Conservation (phyloP, 2,888 invertebrate species). For the Melitaea athalia region DNA sequence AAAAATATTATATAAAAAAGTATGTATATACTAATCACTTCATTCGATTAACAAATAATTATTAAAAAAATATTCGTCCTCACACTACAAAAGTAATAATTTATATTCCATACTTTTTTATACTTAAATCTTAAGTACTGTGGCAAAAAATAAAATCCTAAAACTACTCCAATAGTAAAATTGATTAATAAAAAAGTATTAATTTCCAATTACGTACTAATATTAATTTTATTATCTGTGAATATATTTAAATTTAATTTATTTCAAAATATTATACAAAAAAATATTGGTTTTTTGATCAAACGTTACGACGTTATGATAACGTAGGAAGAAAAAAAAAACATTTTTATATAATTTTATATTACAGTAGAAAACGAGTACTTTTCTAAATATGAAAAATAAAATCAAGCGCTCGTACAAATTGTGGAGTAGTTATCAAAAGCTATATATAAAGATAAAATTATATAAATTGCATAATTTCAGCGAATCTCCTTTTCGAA, state of each 20-base stretch:
- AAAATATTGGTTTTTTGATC: too few relatives aligned
- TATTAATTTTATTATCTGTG: too few relatives aligned
- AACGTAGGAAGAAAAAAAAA: too few relatives aligned
- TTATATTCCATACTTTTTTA: not conserved
- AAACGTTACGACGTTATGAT: too few relatives aligned
- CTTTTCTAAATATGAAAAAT: too few relatives aligned
- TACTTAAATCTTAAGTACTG: not conserved
- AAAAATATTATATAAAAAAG: conserved; percentile 10
- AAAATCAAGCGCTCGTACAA: not conserved
- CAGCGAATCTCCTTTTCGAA: conserved; percentile 17
- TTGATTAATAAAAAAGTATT: not conserved
- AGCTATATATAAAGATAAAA: not conserved
- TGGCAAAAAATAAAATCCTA: not conserved
- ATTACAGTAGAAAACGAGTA: not conserved
- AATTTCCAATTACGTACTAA: not conserved
- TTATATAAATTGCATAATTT: conserved; percentile 16
- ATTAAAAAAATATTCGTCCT: not conserved
- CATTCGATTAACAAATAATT: not conserved
- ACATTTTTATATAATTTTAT: too few relatives aligned
- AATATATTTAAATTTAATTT: too few relatives aligned
- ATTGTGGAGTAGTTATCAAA: not conserved
- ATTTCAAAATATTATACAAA: too few relatives aligned
- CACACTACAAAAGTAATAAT: not conserved
- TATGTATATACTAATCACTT: not conserved
- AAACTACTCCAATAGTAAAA: not conserved